phyloP scores from a whole-genome alignment of 92 coral and sea anemone species.

The Muricea muricata region DNA sequence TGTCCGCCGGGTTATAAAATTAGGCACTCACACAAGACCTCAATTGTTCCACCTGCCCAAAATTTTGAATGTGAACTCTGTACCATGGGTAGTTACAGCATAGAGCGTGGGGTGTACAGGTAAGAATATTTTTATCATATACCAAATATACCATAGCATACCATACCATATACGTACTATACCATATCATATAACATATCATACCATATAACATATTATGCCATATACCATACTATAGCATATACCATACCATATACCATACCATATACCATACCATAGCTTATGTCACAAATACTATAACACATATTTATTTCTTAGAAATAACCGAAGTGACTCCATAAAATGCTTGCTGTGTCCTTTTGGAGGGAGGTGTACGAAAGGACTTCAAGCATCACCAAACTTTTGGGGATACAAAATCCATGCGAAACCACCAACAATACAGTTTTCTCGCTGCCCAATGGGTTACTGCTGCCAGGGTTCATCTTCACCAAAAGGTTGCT shows the following conservation, averaged over 20 bases:
- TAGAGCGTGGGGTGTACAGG: slow-evolving; percentile 25
- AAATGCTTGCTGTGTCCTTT: slow-evolving; percentile 46
- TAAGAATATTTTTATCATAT: neutral
- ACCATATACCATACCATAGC: too few relatives aligned
- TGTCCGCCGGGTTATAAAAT: slow-evolving; percentile 35
- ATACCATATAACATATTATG: neutral
- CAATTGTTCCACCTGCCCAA: neutral
- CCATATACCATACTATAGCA: slow-evolving; percentile 1
- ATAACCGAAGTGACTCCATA: neutral
- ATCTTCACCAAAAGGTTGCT: neutral
- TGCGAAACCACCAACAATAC: neutral
- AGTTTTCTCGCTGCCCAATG: slow-evolving; percentile 43
- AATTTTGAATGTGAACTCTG: slow-evolving; percentile 45
- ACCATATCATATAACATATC: neutral
- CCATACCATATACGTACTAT: neutral
- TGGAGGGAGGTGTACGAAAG: slow-evolving; percentile 46
- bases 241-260: neutral
- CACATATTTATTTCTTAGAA: neutral
- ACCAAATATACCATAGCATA: neutral
- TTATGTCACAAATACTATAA: too few relatives aligned
- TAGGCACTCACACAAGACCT: neutral
- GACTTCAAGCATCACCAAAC: slow-evolving; percentile 39
- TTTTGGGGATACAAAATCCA: slow-evolving; percentile 50
- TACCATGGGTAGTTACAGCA: slow-evolving; percentile 40
- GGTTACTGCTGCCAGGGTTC: slow-evolving; percentile 48